Percentiles rank a stretch among this genome's conserved stretches.
Conservation (phyloP, 2,797 vertebrate species). For the Cryptoprocta ferox region DNA sequence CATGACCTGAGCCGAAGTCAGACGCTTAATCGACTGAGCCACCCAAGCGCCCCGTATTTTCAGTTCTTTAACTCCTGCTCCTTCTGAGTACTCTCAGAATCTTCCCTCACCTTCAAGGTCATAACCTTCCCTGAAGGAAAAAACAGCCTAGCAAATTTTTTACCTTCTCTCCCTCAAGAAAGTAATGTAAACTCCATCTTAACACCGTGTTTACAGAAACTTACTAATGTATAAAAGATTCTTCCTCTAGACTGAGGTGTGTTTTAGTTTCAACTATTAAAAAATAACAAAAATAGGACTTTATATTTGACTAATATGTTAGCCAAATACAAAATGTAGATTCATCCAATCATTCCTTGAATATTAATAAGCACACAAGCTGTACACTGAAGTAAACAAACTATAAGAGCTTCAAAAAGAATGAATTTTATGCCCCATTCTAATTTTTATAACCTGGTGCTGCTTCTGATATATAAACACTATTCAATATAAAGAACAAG, state of each 20-base stretch:
- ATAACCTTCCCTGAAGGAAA: neutral
- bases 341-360: slow-evolving; percentile 10
- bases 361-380: neutral
- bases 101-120: neutral
- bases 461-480: neutral
- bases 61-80: neutral
- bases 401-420: neutral
- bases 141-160: neutral
- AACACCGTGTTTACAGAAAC: neutral
- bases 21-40: too few species aligned
- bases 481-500: neutral
- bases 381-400: neutral
- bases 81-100: neutral
- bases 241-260: slow-evolving; percentile 9
- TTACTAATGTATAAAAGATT: neutral
- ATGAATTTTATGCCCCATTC: neutral
- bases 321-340: neutral
- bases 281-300: slow-evolving; percentile 12
- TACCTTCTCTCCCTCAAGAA: neutral
- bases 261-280: slow-evolving; percentile 3
- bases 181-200: slow-evolving; percentile 1
- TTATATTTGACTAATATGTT: slow-evolving; percentile 9
- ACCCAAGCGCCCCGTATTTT: neutral
- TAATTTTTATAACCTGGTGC: neutral
- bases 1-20: too few species aligned